These are phyloP conservation scores for Armadillidium nasatum DNA, from an alignment of 1,140 invertebrate genomes.

Conservation along the genomic window DNA sequence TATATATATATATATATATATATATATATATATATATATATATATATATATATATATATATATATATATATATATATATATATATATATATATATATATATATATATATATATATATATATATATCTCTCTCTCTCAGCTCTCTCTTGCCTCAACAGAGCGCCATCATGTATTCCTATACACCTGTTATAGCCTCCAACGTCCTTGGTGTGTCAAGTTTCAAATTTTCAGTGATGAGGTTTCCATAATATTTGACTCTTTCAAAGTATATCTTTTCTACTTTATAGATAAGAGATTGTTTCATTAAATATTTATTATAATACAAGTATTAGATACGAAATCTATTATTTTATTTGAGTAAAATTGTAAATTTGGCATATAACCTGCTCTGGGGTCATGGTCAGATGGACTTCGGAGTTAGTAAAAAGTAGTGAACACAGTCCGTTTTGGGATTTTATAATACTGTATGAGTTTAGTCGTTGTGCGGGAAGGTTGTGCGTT, in stretches of 20 bases:
- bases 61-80: neutral
- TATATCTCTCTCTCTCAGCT: neutral
- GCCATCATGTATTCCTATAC: neutral
- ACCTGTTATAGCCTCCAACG: constrained; percentile 8
- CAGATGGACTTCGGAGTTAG: neutral
- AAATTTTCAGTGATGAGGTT: neutral
- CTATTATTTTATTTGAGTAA: neutral
- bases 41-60: neutral
- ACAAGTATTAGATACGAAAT: neutral
- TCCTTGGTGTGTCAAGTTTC: constrained; percentile 7
- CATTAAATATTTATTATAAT: neutral
- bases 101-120: neutral
- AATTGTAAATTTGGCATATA: constrained; percentile 12
- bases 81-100: neutral
- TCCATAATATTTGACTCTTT: neutral
- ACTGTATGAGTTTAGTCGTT: neutral
- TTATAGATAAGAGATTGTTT: neutral
- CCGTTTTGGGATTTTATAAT: neutral
- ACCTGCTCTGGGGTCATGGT: constrained; percentile 8
- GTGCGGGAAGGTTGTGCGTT: neutral
- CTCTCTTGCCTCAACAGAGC: neutral
- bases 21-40: neutral
- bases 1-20: neutral
- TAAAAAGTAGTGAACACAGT: neutral
- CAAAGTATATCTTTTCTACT: neutral